These are phyloP conservation scores for Channa maculata DNA, from an alignment of 2,113 vertebrate genomes.

Conservation along the genomic window DNA sequence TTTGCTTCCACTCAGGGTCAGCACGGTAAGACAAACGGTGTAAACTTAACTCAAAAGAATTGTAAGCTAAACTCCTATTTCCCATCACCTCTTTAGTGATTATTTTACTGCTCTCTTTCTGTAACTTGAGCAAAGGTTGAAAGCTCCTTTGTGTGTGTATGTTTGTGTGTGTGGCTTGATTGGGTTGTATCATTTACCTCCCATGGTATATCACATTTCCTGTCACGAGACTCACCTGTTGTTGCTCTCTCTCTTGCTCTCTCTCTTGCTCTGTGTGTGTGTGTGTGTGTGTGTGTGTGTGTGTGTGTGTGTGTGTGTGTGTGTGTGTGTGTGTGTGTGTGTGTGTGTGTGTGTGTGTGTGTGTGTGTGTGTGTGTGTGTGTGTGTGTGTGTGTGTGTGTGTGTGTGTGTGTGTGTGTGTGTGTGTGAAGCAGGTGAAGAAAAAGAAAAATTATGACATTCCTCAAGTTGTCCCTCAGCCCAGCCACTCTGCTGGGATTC, in stretches of 20 bases:
- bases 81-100: constrained; percentile 4
- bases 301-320: too few species aligned
- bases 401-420: too few species aligned
- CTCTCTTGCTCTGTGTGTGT: constrained; percentile 1
- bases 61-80: constrained; percentile 5
- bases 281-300: too few species aligned
- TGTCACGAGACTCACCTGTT: constrained; percentile 41
- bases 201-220: constrained; percentile 38
- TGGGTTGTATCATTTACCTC: constrained; percentile 40
- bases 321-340: too few species aligned
- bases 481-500: constrained; percentile 9
- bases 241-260: neutral
- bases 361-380: too few species aligned
- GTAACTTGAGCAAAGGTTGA: constrained; percentile 43
- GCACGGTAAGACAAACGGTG: constrained; percentile 68
- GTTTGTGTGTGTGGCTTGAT: neutral
- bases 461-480: constrained; percentile 33
- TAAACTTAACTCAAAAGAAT: too few species aligned
- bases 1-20: constrained; percentile 70
- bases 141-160: constrained; percentile 1
- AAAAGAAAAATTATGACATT: constrained; percentile 47
- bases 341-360: too few species aligned
- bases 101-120: constrained; percentile 28
- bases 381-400: too few species aligned
- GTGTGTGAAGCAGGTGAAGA: constrained; percentile 68